Conservation (phyloP, 2,888 invertebrate species). For the Nymphalis c-album region DNA sequence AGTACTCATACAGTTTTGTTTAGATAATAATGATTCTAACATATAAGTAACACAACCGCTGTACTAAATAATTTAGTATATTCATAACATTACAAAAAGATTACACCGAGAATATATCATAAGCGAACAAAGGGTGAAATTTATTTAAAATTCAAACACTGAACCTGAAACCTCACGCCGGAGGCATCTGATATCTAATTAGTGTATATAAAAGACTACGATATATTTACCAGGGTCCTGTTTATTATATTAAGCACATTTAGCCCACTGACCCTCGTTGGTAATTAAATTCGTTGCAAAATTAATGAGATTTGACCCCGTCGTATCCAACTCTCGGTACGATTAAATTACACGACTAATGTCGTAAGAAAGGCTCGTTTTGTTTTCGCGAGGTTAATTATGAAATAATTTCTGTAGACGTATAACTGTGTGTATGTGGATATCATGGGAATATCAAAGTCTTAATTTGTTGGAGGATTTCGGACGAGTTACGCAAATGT, state of each 20-base stretch:
- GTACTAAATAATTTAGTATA: too few relatives aligned
- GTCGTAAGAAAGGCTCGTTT: constrained; percentile 31
- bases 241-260: constrained; percentile 50
- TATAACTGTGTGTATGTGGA: too few relatives aligned
- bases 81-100: background rate
- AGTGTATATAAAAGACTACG: constrained; percentile 30
- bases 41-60: too few relatives aligned
- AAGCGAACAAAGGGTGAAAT: background rate
- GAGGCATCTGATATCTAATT: constrained; percentile 30
- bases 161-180: constrained; percentile 11
- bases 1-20: too few relatives aligned
- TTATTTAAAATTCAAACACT: constrained; percentile 21
- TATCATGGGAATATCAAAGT: too few relatives aligned
- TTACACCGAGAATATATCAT: background rate
- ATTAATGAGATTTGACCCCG: constrained; percentile 62
- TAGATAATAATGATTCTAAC: too few relatives aligned
- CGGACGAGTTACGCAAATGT: too few relatives aligned
- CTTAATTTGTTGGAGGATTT: too few relatives aligned
- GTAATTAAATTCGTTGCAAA: constrained; percentile 63
- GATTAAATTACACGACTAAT: constrained; percentile 59
- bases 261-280: constrained; percentile 49
- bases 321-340: constrained; percentile 43
- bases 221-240: constrained; percentile 35
- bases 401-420: constrained; percentile 8
- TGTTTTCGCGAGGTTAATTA: constrained; percentile 6